These are phyloP conservation scores for Cavia aperea DNA, from an alignment of 2,113 vertebrate genomes.

Conservation along the genomic window DNA sequence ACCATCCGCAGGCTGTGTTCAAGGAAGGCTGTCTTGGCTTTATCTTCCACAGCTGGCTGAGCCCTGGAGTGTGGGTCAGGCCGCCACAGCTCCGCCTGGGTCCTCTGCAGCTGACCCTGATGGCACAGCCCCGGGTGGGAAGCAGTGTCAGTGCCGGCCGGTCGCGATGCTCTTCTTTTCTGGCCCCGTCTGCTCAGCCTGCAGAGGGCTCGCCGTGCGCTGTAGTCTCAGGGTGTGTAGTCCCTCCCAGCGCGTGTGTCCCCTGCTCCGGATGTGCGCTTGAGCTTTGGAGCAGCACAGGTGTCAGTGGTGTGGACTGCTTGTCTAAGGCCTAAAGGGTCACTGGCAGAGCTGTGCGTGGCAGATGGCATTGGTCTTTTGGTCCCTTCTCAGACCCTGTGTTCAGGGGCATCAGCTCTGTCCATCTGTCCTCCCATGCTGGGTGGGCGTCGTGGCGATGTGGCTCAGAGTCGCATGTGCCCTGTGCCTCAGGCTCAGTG, in stretches of 20 bases:
- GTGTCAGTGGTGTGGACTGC: neutral
- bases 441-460: too few relatives aligned
- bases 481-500: too few relatives aligned
- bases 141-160: fast-evolving
- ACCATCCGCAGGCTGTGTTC: neutral
- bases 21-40: neutral
- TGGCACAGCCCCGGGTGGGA: neutral
- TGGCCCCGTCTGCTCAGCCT: neutral
- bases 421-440: neutral
- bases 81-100: neutral
- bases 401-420: neutral
- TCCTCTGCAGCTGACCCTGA: neutral
- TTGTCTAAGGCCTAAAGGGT: neutral
- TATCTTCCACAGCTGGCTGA: neutral
- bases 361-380: neutral
- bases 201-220: neutral
- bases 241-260: neutral
- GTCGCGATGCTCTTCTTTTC: neutral
- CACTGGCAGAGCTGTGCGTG: neutral
- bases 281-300: neutral
- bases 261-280: neutral
- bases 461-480: neutral
- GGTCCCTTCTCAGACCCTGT: neutral
- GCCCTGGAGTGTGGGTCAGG: neutral
- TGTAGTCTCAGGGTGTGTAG: neutral